phyloP scores from a whole-genome alignment of 2,888 invertebrate species.

The Cryptosula pallasiana region DNA sequence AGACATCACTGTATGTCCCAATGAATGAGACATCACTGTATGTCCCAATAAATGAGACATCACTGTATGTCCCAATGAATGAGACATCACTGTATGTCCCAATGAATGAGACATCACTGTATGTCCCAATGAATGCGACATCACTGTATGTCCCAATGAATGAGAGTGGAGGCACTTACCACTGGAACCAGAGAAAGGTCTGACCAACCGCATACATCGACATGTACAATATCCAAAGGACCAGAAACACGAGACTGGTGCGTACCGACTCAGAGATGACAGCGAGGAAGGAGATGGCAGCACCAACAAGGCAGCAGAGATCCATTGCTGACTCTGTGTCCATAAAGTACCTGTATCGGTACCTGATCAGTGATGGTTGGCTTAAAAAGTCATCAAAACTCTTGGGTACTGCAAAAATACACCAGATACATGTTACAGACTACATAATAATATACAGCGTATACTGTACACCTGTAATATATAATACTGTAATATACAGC shows the following conservation, averaged over 20 bases:
- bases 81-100: too few relatives aligned
- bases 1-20: too few relatives aligned
- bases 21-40: too few relatives aligned
- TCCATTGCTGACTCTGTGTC: conserved; percentile 66
- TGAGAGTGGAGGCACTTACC: conserved; percentile 57
- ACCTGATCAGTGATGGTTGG: conserved; percentile 66
- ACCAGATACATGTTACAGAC: too few relatives aligned
- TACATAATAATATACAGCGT: too few relatives aligned
- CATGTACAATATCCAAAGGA: conserved; percentile 67
- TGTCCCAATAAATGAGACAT: too few relatives aligned
- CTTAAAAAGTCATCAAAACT: conserved; percentile 37
- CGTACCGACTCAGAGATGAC: conserved; percentile 49
- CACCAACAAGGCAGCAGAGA: conserved; percentile 63
- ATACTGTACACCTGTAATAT: too few relatives aligned
- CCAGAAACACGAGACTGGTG: conserved; percentile 60
- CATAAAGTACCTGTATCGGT: conserved; percentile 64
- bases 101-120: too few relatives aligned
- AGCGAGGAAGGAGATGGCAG: conserved; percentile 65
- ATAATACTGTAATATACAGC: too few relatives aligned
- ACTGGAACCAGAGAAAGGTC: conserved; percentile 69
- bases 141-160: too few relatives aligned
- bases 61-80: too few relatives aligned
- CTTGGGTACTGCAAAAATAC: conserved; percentile 31
- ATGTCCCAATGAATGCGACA: too few relatives aligned
- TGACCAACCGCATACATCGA: conserved; percentile 73